Conservation (phyloP, 2,113 vertebrate species). For the Cephalophus harveyi region DNA sequence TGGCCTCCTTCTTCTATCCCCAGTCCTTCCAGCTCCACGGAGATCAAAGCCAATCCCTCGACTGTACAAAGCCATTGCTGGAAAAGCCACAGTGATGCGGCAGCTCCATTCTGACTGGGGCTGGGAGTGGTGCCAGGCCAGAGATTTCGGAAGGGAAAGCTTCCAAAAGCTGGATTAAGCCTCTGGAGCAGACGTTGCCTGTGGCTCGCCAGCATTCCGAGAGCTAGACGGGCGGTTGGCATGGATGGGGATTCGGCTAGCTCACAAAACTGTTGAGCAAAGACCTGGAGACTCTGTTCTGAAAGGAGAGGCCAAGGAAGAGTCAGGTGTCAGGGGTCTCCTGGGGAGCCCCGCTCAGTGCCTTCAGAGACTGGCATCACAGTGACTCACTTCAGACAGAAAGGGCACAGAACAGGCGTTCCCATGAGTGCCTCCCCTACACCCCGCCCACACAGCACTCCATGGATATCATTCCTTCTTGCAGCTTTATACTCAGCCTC, state of each 20-base stretch:
- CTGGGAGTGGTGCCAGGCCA: conserved; percentile 68
- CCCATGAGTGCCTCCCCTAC: neutral
- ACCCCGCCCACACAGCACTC: neutral
- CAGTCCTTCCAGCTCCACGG: neutral
- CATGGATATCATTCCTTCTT: neutral
- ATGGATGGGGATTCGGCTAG: neutral
- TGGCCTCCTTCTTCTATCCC: neutral
- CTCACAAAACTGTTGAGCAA: conserved; percentile 40
- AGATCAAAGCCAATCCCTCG: conserved; percentile 52
- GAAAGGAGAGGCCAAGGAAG: neutral
- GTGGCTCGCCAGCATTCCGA: conserved; percentile 57
- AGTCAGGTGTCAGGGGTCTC: neutral
- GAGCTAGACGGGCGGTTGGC: conserved; percentile 38
- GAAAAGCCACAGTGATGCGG: conserved; percentile 46
- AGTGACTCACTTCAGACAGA: neutral
- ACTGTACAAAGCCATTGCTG: conserved; percentile 20
- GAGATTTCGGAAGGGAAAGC: conserved; percentile 63
- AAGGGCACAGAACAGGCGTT: neutral
- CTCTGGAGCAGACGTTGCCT: conserved; percentile 72
- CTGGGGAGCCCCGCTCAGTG: neutral
- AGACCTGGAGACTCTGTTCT: neutral
- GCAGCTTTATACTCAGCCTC: neutral
- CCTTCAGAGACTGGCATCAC: neutral
- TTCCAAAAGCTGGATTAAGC: conserved; percentile 65
- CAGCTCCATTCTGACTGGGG: conserved; percentile 49